phyloP scores from a whole-genome alignment of 2,888 invertebrate genomes.

The Mystacides longicornis region DNA sequence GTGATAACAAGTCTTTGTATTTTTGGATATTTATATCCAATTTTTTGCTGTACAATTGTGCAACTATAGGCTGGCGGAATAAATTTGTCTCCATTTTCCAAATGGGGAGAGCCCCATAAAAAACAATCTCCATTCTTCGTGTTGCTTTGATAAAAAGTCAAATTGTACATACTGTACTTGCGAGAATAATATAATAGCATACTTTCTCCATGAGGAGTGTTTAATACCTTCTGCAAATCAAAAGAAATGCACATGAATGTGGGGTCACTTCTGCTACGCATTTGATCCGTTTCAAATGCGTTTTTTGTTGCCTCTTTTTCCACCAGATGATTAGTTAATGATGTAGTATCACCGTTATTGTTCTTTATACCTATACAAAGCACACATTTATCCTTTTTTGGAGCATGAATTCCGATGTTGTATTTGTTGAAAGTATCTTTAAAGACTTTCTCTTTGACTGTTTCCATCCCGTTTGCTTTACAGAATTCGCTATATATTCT shows the following conservation, averaged over 20 bases:
- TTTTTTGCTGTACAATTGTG: too few relatives aligned
- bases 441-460: background rate
- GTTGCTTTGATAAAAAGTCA: background rate
- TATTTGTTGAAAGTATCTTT: background rate
- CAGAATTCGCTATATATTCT: background rate
- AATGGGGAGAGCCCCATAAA: too few relatives aligned
- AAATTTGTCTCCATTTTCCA: too few relatives aligned
- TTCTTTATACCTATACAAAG: too few relatives aligned
- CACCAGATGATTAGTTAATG: background rate
- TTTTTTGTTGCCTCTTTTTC: constrained; percentile 5
- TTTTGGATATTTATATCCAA: too few relatives aligned
- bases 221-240: constrained; percentile 1
- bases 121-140: background rate
- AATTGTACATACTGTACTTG: background rate
- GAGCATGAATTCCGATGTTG: background rate
- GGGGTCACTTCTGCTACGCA: background rate
- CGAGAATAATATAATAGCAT: background rate
- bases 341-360: background rate
- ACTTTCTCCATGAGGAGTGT: constrained; percentile 1
- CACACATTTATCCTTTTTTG: background rate
- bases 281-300: constrained; percentile 2
- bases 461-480: background rate
- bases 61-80: too few relatives aligned
- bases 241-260: background rate
- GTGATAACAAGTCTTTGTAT: too few relatives aligned